Base-by-base conservation (phyloP, 2,888 invertebrate species). In the Hirtodrosophila trivittata region DNA sequence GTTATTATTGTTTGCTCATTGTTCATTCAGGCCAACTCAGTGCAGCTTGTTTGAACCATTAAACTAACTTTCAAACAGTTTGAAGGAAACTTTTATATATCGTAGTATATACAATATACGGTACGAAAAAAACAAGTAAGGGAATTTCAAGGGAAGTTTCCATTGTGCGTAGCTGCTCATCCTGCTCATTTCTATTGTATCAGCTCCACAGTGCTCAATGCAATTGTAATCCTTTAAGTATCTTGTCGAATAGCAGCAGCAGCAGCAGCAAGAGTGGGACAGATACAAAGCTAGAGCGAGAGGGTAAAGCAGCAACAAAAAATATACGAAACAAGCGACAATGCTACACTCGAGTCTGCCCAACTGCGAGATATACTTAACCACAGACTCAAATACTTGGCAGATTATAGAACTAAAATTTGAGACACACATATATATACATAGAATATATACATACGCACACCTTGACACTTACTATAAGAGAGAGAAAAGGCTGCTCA, bases 171-270 rank as follows among this genome's bases (percentile, higher is more conserved):
- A 46, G 13, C 45, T 51, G 55, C 49, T 50, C 68, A 37, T 59
- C 39, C 50, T 26, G 47, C 16, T 37, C 43, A 18, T 60, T 60
- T 25, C 51, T 55, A 26, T 63, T 66, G 50, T 65, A 26, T 37
- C 46, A 32, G 16, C 16, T 41, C 39, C 45, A 12, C 26, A 28
- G 18, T 50, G 57, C 58, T 72, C 73, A 64, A 41, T 80, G 73
- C 75, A 72, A 75, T 76, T 75, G 80, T 80, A 80, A 75, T 80
- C 75, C 75, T 80, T 75, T 80, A 80, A 75, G 75, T 64, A 62
- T 76, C 66, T 78, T 78, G 76, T 70, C 57, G 75, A 75, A 68
- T 42, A 47, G 49, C 45, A 16, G 39, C 10, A 16, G 25, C 4
- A 14, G 18, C 18, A 21, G 18, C 18, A 21, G 18, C 18, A 21